Percentiles rank a stretch among this genome's conserved stretches.
Conservation (phyloP, 2,888 invertebrate species). For the Sericinus montela region DNA sequence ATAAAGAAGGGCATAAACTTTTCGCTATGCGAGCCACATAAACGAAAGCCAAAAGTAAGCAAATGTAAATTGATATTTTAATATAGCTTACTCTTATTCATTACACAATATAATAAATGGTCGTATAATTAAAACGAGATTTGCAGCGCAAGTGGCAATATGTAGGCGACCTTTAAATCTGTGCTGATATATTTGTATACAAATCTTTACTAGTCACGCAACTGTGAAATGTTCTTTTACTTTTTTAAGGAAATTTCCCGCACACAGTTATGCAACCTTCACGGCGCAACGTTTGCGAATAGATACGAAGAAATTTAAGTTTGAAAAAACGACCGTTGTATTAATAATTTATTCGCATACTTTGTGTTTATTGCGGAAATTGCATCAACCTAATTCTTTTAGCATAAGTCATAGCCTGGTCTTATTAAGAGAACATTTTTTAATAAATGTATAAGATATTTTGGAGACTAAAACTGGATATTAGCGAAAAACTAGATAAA, state of each 20-base stretch:
- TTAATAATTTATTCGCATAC: neutral
- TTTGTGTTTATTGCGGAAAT: slow-evolving; percentile 15
- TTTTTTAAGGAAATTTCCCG: neutral
- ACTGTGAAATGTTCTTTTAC: neutral
- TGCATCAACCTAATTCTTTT: slow-evolving; percentile 18
- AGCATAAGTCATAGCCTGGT: slow-evolving; percentile 12
- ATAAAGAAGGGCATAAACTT: neutral
- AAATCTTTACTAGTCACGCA: neutral
- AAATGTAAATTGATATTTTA: neutral
- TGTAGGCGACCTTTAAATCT: slow-evolving; percentile 1
- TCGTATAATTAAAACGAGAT: slow-evolving; percentile 1
- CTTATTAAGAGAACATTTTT: slow-evolving; percentile 11
- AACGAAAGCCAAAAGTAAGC: neutral
- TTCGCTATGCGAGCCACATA: neutral
- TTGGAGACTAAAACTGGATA: slow-evolving; percentile 10
- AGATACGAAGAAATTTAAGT: neutral
- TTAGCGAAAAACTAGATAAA: slow-evolving; percentile 1
- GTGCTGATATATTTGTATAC: neutral
- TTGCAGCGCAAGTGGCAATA: neutral
- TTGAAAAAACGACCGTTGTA: neutral
- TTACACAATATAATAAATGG: neutral
- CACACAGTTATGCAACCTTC: neutral
- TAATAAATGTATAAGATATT: slow-evolving; percentile 3
- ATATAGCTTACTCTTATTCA: neutral
- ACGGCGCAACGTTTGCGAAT: neutral